Base-by-base conservation (phyloP, 1,140 invertebrate genomes). In the Centruroides sculpturatus region DNA sequence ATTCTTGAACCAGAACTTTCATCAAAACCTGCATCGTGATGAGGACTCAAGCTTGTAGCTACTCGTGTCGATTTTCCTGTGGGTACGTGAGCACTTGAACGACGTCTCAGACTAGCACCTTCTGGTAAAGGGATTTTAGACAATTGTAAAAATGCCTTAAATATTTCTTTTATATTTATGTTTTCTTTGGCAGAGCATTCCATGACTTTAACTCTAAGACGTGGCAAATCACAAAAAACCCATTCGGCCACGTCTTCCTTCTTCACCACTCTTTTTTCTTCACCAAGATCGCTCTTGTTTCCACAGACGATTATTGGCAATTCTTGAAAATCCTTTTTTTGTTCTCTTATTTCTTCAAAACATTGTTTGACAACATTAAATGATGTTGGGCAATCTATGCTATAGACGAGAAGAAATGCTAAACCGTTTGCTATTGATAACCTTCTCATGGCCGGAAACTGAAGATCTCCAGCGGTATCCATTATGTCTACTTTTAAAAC, bases 351-450 rank as follows among this genome's bases (percentile, higher is more conserved):
- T 74, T 89, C 86, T 69, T 87, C 84, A 71, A 91, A 87, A 67
- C 86, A 85, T 67, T 83, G 80, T 71, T 88, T 87, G 51, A 90
- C 80, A 64, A 81, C 82, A 58, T 82, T 79, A 69, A 89, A 87
- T n/a, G 85, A 87, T 46, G 81, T 76, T 60, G 77, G 74, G 53
- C 83, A 84, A 23, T 86, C 87, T n/a, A 88, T 82, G 11, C 63
- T 66, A 72, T 92, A 94, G 9, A 93, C 89, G 13, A 94, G 78
- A 48, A 93, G 80, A 71, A 94, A 94, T 8, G 89, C 91, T 72
- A 89, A 85, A 5, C 89, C 89, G 4, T 87, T 92, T 2, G 89
- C 86, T 67, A 94, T 91, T 66, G 85, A 89, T 35, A 94, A 76
- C 55, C 87, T 77, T 61, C 74, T 60, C 87, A 91, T 91, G 36